phyloP scores from a whole-genome alignment of 2,888 invertebrate species.

The Myopa testacea region DNA sequence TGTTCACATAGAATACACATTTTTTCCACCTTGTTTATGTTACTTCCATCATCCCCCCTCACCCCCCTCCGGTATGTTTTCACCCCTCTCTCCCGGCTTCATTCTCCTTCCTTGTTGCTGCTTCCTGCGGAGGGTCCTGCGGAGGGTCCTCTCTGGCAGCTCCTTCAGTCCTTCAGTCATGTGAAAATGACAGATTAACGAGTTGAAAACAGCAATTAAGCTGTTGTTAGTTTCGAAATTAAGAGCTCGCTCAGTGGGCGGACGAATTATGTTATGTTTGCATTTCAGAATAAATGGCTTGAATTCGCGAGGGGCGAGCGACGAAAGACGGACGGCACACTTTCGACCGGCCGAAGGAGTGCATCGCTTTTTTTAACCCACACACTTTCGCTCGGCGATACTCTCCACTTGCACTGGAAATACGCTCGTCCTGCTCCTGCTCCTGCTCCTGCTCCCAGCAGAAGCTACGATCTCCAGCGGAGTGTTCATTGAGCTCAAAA shows the following conservation, averaged over 20 bases:
- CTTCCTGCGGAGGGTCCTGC: not conserved
- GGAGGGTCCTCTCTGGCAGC: no score
- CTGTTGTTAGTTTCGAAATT: constrained; percentile 1
- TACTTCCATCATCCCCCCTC: not conserved
- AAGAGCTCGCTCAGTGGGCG: not conserved
- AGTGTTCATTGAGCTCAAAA: not conserved
- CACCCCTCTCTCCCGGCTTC: not conserved
- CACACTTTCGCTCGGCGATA: no score
- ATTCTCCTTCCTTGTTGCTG: no score
- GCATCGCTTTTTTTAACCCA: no score
- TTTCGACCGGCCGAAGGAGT: no score
- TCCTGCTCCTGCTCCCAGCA: no score
- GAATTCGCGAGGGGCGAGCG: not conserved
- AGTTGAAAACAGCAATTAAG: constrained; percentile 16
- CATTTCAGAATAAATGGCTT: not conserved
- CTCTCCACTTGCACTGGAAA: no score
- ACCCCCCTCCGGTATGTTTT: not conserved
- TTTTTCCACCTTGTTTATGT: no score
- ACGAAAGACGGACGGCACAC: not conserved
- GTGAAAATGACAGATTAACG: constrained; percentile 23
- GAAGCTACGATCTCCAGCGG: no score
- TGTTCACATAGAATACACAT: no score
- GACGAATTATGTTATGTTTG: not conserved
- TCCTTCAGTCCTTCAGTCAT: not conserved
- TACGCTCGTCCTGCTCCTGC: no score